A percentile compares a stretch with the other conserved stretches of the same genome.
Conservation (phyloP, 92 coral and sea anemone species). For the Ricordea florida region DNA sequence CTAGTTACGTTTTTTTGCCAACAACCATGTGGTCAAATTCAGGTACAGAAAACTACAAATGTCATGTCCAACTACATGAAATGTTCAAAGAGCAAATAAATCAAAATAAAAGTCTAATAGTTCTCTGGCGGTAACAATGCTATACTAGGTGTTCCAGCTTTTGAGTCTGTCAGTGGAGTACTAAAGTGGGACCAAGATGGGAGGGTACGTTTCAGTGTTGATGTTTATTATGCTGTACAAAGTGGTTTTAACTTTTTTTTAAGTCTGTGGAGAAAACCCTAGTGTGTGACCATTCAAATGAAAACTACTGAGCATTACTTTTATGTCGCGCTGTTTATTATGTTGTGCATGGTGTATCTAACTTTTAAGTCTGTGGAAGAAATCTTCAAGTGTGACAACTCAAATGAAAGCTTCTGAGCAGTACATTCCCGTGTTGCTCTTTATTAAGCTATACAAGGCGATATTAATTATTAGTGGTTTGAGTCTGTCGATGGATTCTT, state of each 20-base stretch:
- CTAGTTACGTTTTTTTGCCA: conserved; percentile 13
- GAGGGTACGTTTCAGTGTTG: no score
- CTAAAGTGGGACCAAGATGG: background rate
- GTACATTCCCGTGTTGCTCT: conserved; percentile 9
- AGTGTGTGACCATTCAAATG: conserved; percentile 12
- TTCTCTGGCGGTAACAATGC: background rate
- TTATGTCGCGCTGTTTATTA: conserved; percentile 8
- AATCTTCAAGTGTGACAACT: conserved; percentile 4
- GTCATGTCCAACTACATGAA: conserved; percentile 18
- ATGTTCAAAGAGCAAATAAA: background rate
- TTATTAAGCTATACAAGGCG: background rate
- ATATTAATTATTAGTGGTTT: background rate
- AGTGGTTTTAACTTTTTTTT: background rate
- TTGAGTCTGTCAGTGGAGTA: background rate
- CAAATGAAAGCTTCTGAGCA: conserved; percentile 8
- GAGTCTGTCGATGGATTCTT: conserved; percentile 20
- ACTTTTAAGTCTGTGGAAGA: conserved; percentile 4
- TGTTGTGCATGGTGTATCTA: background rate
- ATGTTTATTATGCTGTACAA: background rate
- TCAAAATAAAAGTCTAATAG: background rate
- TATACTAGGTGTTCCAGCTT: no score
- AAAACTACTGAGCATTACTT: background rate
- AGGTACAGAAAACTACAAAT: conserved; percentile 5
- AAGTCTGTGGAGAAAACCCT: conserved; percentile 7
- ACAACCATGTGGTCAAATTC: conserved; percentile 14